Evolutionary conservation across 2,888 invertebrate genomes (phyloP).

Genomic region (Pyrgus malvae): DNA sequence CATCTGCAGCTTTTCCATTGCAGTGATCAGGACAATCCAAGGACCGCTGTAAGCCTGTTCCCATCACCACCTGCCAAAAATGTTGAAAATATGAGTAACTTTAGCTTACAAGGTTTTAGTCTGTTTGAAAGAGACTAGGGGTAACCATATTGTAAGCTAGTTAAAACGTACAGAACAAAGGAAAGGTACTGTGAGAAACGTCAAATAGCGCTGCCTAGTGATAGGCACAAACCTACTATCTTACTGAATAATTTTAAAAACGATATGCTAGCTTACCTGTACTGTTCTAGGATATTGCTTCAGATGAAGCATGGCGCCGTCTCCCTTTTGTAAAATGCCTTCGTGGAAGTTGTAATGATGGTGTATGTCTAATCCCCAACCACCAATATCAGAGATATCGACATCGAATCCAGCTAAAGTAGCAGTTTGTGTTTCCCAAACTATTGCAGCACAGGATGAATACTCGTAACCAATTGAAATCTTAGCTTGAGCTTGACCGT

Average conservation of each 20-base stretch:
- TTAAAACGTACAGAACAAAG: no score
- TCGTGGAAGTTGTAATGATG: conserved; percentile 99
- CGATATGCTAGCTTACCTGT: conserved; percentile 63
- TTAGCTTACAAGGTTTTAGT: no score
- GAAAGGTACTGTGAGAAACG: no score
- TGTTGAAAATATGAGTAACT: neutral
- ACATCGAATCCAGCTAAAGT: conserved; percentile 97
- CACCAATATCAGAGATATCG: conserved; percentile 97
- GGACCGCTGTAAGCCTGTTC: conserved; percentile 92
- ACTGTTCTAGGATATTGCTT: conserved; percentile 95
- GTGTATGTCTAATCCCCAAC: conserved; percentile 99
- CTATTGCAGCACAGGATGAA: conserved; percentile 90
- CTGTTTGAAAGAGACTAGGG: no score
- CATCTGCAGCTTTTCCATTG: conserved; percentile 92
- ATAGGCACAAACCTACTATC: no score
- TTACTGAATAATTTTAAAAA: no score
- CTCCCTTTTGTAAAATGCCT: conserved; percentile 98
- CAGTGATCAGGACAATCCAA: conserved; percentile 94
- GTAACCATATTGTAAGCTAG: no score
- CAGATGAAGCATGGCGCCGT: conserved; percentile 96
- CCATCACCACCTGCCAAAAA: conserved; percentile 89
- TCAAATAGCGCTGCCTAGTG: no score
- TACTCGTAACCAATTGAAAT: conserved; percentile 98
- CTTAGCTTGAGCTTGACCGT: conserved; percentile 93
- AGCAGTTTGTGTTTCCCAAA: conserved; percentile 98